A percentile compares a stretch with the other conserved stretches of the same genome.
These are phyloP conservation scores for Bombus ignitus DNA, from an alignment of 1,140 invertebrate genomes.

Conservation along the genomic window DNA sequence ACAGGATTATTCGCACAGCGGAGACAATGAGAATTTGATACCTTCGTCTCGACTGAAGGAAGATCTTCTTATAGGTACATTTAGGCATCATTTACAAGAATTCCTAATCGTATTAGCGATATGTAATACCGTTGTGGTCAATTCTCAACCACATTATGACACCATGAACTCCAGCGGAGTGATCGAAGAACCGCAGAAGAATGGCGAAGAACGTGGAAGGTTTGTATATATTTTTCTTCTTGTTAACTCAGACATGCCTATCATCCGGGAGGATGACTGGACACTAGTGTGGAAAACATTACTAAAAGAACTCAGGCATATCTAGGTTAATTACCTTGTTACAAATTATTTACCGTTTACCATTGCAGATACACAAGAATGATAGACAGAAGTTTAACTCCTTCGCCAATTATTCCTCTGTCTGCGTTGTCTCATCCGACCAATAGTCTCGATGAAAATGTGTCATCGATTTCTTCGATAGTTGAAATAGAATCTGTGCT, in stretches of 20 bases:
- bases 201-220: constrained; percentile 55
- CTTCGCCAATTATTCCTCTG: constrained; percentile 78
- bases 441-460: constrained; percentile 38
- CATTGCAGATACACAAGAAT: constrained; percentile 84
- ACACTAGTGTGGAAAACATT: no score
- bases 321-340: neutral
- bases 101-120: constrained; percentile 96
- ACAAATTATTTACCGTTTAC: no score
- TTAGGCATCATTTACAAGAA: constrained; percentile 88
- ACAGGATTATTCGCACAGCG: constrained; percentile 93
- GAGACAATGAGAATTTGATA: constrained; percentile 85
- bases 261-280: no score
- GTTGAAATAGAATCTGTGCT: constrained; percentile 45
- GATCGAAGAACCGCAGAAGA: constrained; percentile 82
- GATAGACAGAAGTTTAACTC: constrained; percentile 89
- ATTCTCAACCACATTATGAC: constrained; percentile 94
- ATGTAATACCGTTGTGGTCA: constrained; percentile 98
- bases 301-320: no score
- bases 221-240: neutral
- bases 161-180: constrained; percentile 92
- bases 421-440: constrained; percentile 19
- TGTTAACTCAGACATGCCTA: neutral
- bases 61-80: constrained; percentile 84
- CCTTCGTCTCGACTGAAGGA: constrained; percentile 87
- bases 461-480: constrained; percentile 58